Base-by-base conservation (phyloP, 1,140 invertebrate genomes). In the Drosophila cardini region DNA sequence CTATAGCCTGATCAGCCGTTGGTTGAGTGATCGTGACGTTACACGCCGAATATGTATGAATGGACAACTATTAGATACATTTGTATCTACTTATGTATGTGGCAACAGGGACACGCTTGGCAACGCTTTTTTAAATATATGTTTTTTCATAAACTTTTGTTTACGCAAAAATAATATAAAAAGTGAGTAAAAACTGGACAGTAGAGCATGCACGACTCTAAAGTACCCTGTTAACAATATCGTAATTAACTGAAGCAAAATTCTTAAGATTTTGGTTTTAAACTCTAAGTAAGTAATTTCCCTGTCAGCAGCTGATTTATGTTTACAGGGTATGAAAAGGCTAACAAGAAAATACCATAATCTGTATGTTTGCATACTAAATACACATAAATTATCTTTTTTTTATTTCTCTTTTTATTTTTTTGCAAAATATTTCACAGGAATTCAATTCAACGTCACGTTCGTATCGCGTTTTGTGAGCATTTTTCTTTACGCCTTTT, bases 401-500 rank as follows among this genome's bases (percentile, higher is more conserved):
- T 26, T 26, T 26, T 2, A 26, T 26, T 26, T 26, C 11, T n/a
- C 9, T 53, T 62, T 70, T 32, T n/a, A n/a, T n/a, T 34, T 11
- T 71, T 40, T 65, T 32, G 53, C 46, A 64, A 80, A 60, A 64
- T 62, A 76, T 57, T 74, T 82, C 50, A 45, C 72, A 83, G 79
- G 83, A 83, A 87, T 87, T 83, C 72, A 87, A 79, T 87, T 76
- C 72, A 77, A 71, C 72, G 76, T 87, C 83, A 87, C 83, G 83
- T 87, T 87, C 78, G 63, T 15, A 42, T 72, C 65, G 83, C 76
- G 72, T 79, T 86, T 86, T 69, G 9, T 60, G 63, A 45, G 53
- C 61, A 50, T 64, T 57, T 64, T 60, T 62, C 52, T 68, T 32
- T 58, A 64, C 71, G 73, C 64, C 64, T 75, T 75, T 67, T 76